Base-by-base conservation (phyloP, 1,140 invertebrate genomes). In the Hyles vespertilio region DNA sequence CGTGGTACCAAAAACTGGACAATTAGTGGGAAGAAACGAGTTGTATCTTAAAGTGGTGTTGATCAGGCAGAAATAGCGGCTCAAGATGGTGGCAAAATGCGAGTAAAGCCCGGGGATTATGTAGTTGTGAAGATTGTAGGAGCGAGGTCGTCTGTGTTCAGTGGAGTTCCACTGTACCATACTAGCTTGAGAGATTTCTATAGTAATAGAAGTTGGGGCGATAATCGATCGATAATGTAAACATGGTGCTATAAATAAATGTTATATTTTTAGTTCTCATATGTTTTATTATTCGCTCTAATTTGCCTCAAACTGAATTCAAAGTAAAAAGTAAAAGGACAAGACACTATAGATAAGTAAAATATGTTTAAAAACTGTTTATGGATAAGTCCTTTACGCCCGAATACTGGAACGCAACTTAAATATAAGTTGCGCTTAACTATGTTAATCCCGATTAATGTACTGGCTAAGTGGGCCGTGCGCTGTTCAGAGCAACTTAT, bases 21-120 rank as follows among this genome's bases (percentile, higher is more conserved):
- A 92, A 50, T 84, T 96, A 49, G 90, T 92, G 61, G 96, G 96
- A 2, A 90, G 96, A 59, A 97, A 95, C 83, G 96, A 98, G 76
- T 91, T 93, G 11, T 97, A 97, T 76, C 93, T 93, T 3, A 96
- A 95, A 91, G 95, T 97, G 0, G 92, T 97, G 58, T 91, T 12
- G 76, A 81, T 63, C 72, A 81, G 49, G 44, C 10, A 9, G 72
- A 73, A n/a, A 60, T 86, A 12, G 55, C 61, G 22, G 50, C 57
- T 0, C 58, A 73, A 43, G 76, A 76, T 48, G 74, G 66, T 0
- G 65, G 69, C 51, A 63, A 48, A 4, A 66, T 59, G 53, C 34
- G 12, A 2, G 71, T 76, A 11, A 68, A 65, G 9, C 73, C 58
- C 3, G 96, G 96, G 2, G 95, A 98, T 89, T 98, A 96, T 89